These are phyloP conservation scores for Carassius auratus DNA, from an alignment of 2,113 vertebrate species.

Conservation along the genomic window DNA sequence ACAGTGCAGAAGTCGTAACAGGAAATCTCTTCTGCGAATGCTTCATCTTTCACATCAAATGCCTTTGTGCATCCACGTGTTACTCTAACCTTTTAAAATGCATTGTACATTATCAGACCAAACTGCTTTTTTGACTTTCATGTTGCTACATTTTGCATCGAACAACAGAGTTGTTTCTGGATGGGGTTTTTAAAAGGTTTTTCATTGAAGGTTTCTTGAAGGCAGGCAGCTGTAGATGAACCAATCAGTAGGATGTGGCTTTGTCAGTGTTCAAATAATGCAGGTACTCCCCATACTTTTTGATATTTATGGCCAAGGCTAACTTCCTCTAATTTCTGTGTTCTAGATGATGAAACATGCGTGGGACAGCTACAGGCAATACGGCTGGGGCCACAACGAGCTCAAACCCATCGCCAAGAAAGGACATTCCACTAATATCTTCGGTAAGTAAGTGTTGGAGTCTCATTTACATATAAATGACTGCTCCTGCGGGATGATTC, in stretches of 20 bases:
- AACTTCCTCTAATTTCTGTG: slow-evolving; percentile 30
- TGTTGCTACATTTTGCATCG: not conserved
- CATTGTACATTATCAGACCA: not conserved
- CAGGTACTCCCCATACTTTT: not conserved
- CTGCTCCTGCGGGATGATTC: not conserved
- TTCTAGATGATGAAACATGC: slow-evolving; percentile 98
- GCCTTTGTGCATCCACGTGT: not conserved
- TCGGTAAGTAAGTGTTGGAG: slow-evolving; percentile 81
- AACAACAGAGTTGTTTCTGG: not conserved
- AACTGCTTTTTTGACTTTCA: slow-evolving; percentile 25
- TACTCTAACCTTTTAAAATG: slow-evolving; percentile 19
- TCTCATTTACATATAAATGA: slow-evolving; percentile 48
- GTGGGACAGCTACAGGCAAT: slow-evolving; percentile 95
- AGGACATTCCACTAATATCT: slow-evolving; percentile 99
- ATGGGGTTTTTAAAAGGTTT: not conserved
- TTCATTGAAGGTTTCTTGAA: slow-evolving; percentile 19
- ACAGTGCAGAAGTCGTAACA: slow-evolving; percentile 28
- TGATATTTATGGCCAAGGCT: slow-evolving; percentile 31
- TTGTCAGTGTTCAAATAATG: not conserved
- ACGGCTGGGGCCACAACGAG: slow-evolving; percentile 99
- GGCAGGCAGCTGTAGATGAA: not conserved
- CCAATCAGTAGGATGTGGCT: not conserved
- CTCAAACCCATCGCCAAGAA: slow-evolving; percentile 97
- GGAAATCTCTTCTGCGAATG: slow-evolving; percentile 15
- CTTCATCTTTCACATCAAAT: slow-evolving; percentile 40